Conservation (phyloP, 2,113 vertebrate species). For the Chaetodon auriga region DNA sequence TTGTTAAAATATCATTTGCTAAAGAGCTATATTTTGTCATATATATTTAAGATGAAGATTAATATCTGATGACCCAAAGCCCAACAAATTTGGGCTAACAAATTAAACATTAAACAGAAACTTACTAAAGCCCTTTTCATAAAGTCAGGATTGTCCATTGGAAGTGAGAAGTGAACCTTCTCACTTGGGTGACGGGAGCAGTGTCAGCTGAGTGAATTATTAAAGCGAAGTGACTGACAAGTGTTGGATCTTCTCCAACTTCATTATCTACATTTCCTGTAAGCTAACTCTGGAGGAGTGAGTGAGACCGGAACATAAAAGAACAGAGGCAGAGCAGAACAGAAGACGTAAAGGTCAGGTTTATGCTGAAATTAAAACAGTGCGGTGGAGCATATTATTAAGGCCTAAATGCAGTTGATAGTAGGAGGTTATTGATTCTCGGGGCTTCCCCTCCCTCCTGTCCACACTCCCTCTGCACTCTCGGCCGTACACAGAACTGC, state of each 20-base stretch:
- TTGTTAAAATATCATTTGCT: background rate
- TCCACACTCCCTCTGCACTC: slow-evolving; percentile 27
- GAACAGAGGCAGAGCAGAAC: background rate
- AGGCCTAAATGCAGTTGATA: slow-evolving; percentile 40
- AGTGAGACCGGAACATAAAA: background rate
- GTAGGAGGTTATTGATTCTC: slow-evolving; percentile 43
- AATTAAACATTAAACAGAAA: slow-evolving; percentile 7
- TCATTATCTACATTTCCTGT: slow-evolving; percentile 68
- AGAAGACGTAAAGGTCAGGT: slow-evolving; percentile 21
- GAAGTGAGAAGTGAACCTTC: slow-evolving; percentile 42
- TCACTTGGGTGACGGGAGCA: slow-evolving; percentile 46
- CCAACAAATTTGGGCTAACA: slow-evolving; percentile 5
- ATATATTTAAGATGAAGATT: background rate
- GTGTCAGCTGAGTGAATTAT: slow-evolving; percentile 65
- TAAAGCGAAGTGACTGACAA: slow-evolving; percentile 63
- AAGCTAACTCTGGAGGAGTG: slow-evolving; percentile 36
- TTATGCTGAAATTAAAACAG: slow-evolving; percentile 30
- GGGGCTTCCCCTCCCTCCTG: slow-evolving; percentile 13
- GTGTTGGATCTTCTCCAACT: slow-evolving; percentile 62
- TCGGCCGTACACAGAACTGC: slow-evolving; percentile 22
- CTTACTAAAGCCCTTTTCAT: slow-evolving; percentile 6
- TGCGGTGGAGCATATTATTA: slow-evolving; percentile 13
- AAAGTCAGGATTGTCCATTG: slow-evolving; percentile 13
- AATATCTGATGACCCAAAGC: background rate
- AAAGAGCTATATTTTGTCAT: background rate